A percentile compares a stretch with the other conserved stretches of the same genome.
Conservation (phyloP, 2,797 vertebrate species). For the Masticophis lateralis region DNA sequence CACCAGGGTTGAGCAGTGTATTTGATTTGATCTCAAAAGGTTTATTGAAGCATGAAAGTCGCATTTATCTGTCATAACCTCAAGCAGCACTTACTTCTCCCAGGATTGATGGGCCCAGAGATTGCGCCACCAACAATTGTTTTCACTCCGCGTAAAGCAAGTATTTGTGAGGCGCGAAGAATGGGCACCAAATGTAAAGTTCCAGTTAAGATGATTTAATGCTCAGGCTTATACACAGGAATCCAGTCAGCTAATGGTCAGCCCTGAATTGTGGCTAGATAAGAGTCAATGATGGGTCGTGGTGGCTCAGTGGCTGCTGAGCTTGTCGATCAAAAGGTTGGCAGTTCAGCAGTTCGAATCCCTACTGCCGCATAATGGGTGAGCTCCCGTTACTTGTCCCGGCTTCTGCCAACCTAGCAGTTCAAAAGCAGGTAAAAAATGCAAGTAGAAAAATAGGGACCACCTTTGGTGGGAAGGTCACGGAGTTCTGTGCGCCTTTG, state of each 20-base stretch:
- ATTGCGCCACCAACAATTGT: not conserved
- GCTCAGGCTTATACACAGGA: not conserved
- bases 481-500: too few species aligned
- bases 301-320: too few species aligned
- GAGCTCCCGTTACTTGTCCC: too few species aligned
- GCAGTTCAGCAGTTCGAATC: too few species aligned
- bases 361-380: too few species aligned
- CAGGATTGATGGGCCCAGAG: not conserved
- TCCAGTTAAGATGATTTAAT: not conserved
- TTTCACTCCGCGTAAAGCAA: not conserved
- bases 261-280: not conserved
- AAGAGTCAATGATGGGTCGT: not conserved
- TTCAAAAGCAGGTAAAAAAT: too few species aligned
- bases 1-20: not conserved
- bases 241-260: not conserved
- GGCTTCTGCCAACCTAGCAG: too few species aligned
- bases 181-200: not conserved
- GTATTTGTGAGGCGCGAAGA: not conserved
- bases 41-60: not conserved
- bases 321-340: too few species aligned
- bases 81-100: not conserved
- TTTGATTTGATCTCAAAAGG: not conserved
- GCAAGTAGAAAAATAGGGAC: too few species aligned
- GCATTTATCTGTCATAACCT: not conserved
- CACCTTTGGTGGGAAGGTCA: too few species aligned